A percentile compares a stretch with the other conserved stretches of the same genome.
These are phyloP conservation scores for Acronicta alni DNA, from an alignment of 2,888 invertebrate genomes.

Conservation along the genomic window DNA sequence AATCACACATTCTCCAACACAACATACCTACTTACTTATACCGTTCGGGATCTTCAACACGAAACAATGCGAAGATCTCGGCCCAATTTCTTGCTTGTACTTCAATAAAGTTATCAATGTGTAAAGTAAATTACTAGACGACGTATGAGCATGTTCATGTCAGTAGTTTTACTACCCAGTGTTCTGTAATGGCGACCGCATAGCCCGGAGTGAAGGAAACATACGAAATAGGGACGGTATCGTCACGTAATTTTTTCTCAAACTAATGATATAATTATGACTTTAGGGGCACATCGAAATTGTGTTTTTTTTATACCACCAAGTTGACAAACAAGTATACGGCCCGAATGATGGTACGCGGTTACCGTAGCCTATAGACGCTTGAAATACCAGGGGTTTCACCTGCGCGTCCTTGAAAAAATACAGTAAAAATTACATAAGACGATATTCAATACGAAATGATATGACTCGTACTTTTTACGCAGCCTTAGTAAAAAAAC, in stretches of 20 bases:
- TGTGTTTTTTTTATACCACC: too few relatives aligned
- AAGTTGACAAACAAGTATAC: too few relatives aligned
- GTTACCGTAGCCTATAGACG: too few relatives aligned
- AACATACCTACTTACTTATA: constrained; percentile 1
- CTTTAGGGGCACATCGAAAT: too few relatives aligned
- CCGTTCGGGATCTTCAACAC: too few relatives aligned
- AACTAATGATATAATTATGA: not conserved
- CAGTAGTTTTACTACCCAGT: not conserved
- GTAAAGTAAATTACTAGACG: constrained; percentile 9
- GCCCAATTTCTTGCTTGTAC: constrained; percentile 8
- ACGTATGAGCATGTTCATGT: not conserved
- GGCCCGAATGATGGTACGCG: too few relatives aligned
- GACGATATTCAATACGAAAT: too few relatives aligned
- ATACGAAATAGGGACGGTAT: not conserved
- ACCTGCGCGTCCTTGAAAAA: too few relatives aligned
- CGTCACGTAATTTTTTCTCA: not conserved
- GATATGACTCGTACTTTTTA: too few relatives aligned
- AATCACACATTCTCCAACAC: not conserved
- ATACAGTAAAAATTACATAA: too few relatives aligned
- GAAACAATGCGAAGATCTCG: constrained; percentile 15
- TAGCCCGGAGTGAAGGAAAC: not conserved
- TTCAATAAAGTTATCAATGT: constrained; percentile 19
- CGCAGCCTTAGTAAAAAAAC: too few relatives aligned
- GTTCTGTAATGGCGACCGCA: not conserved
- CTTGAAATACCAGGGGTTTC: too few relatives aligned